phyloP scores from a whole-genome alignment of 2,888 invertebrate genomes.

The Ametastegia equiseti region DNA sequence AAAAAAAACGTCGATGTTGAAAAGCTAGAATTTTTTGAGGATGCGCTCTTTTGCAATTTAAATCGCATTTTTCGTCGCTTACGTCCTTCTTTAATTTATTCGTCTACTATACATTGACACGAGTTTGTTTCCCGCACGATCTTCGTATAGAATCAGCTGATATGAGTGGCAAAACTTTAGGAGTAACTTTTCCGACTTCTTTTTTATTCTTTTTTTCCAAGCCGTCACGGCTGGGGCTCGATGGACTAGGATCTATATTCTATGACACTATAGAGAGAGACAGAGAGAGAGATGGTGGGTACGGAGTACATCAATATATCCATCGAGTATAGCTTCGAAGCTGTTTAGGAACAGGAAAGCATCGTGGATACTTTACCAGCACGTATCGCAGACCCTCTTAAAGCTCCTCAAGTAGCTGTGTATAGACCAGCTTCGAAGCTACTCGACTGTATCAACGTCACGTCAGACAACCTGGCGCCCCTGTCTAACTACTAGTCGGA shows the following conservation, averaged over 20 bases:
- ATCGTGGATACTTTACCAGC: neutral
- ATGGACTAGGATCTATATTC: neutral
- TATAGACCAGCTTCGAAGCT: neutral
- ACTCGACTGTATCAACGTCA: constrained; percentile 13
- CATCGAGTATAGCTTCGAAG: neutral
- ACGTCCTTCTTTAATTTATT: too few relatives aligned
- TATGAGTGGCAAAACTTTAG: neutral
- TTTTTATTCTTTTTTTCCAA: neutral
- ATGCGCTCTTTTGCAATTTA: too few relatives aligned
- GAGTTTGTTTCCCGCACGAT: too few relatives aligned
- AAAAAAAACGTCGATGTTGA: too few relatives aligned
- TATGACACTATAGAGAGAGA: neutral
- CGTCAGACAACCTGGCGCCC: neutral
- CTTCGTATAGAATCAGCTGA: too few relatives aligned
- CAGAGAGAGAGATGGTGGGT: neutral
- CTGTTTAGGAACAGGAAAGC: neutral
- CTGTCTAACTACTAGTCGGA: neutral
- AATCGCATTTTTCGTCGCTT: too few relatives aligned
- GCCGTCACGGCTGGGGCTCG: too few relatives aligned
- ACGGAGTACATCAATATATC: neutral
- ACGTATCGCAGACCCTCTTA: neutral
- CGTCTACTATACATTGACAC: too few relatives aligned
- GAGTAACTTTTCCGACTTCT: neutral
- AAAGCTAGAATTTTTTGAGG: too few relatives aligned
- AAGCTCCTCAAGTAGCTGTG: neutral